Evolutionary conservation across 2,888 invertebrate genomes (phyloP).

Genomic region (Cantharis flavilabris): DNA sequence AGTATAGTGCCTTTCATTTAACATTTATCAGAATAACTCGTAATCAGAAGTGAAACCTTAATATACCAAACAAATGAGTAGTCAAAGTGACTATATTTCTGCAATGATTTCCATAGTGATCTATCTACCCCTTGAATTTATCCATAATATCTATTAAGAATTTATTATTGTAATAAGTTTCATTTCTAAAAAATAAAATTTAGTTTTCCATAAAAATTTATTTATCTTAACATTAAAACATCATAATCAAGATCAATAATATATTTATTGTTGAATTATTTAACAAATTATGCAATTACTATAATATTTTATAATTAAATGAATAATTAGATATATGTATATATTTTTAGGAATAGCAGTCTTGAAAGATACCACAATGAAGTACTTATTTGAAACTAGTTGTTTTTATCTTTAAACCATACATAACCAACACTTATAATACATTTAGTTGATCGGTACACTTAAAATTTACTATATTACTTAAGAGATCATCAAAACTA

Average conservation of each 20-base stretch:
- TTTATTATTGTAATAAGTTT: no score
- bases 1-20: no score
- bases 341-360: background rate
- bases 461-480: background rate
- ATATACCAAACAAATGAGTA: no score
- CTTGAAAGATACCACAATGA: background rate
- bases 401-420: background rate
- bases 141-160: no score
- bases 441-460: background rate
- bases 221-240: background rate
- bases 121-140: no score
- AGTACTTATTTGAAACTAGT: background rate
- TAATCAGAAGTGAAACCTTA: no score
- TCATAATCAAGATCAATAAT: background rate
- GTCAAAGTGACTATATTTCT: no score
- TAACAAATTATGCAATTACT: background rate
- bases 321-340: background rate
- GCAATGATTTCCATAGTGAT: no score
- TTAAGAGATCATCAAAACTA: constrained; percentile 8
- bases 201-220: background rate
- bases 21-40: no score
- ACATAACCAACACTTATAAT: background rate
- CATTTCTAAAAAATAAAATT: no score
- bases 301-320: background rate
- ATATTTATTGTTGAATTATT: background rate